Evolutionary conservation across 1,140 invertebrate species (phyloP).

Genomic region (Dendrolimus kikuchii): DNA sequence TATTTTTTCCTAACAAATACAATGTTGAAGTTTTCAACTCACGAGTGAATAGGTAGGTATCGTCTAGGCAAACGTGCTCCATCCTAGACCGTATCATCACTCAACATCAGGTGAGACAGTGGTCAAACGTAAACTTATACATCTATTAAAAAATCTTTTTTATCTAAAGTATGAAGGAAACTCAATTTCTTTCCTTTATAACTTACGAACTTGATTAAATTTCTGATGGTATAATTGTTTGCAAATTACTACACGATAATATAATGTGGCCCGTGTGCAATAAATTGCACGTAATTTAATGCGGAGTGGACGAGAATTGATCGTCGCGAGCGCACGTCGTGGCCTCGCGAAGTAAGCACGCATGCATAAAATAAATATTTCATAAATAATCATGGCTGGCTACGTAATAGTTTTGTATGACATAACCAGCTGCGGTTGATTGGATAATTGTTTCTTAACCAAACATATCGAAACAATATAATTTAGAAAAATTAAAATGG

Average conservation of each 20-base stretch:
- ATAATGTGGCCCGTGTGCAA: constrained; percentile 31
- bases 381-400: constrained; percentile 18
- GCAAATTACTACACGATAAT: constrained; percentile 46
- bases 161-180: not conserved
- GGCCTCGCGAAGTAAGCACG: constrained; percentile 9
- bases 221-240: constrained; percentile 47
- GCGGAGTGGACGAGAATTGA: constrained; percentile 15
- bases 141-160: no score
- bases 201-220: constrained; percentile 21
- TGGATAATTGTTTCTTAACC: constrained; percentile 13
- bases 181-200: constrained; percentile 2
- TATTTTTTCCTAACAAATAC: no score
- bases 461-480: constrained; percentile 16
- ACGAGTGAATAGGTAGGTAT: no score
- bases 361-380: constrained; percentile 32
- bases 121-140: no score
- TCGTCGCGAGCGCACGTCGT: constrained; percentile 6
- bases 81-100: no score
- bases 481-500: constrained; percentile 18
- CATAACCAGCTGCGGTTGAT: constrained; percentile 20
- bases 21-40: no score
- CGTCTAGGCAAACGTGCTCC: no score
- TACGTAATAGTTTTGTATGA: constrained; percentile 11
- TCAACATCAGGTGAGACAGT: no score
- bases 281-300: constrained; percentile 51